Percentiles rank a stretch among this genome's conserved stretches.
Evolutionary conservation across 2,113 vertebrate species (phyloP).

Genomic region (Raja brachyura): DNA sequence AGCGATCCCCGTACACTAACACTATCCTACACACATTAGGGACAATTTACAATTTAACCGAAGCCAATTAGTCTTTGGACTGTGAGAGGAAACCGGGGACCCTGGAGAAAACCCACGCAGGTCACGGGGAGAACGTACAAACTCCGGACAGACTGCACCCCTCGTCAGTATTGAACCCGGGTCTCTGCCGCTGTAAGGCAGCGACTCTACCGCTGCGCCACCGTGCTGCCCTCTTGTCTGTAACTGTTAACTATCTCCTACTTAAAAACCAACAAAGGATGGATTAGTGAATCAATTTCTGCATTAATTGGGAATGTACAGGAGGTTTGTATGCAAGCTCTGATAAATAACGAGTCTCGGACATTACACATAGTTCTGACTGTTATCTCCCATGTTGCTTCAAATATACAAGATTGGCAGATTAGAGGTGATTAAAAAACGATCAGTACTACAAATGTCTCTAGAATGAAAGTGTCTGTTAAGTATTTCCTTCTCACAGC

Average conservation of each 20-base stretch:
- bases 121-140: too few species aligned
- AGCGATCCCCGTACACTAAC: too few species aligned
- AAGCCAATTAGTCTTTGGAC: too few species aligned
- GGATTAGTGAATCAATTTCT: neutral
- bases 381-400: neutral
- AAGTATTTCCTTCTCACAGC: neutral
- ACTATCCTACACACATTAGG: too few species aligned
- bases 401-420: neutral
- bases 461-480: neutral
- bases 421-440: neutral
- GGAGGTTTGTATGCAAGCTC: neutral
- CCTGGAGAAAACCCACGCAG: too few species aligned
- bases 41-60: too few species aligned
- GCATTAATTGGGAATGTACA: neutral
- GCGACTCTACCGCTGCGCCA: too few species aligned
- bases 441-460: neutral
- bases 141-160: too few species aligned
- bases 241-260: neutral
- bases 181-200: too few species aligned
- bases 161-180: too few species aligned
- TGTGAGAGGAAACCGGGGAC: too few species aligned
- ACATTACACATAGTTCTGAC: neutral
- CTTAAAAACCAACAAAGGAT: neutral
- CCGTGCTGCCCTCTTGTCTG: neutral
- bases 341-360: neutral